These are phyloP conservation scores for Salmo trutta DNA, from an alignment of 2,797 vertebrate genomes.

Conservation along the genomic window DNA sequence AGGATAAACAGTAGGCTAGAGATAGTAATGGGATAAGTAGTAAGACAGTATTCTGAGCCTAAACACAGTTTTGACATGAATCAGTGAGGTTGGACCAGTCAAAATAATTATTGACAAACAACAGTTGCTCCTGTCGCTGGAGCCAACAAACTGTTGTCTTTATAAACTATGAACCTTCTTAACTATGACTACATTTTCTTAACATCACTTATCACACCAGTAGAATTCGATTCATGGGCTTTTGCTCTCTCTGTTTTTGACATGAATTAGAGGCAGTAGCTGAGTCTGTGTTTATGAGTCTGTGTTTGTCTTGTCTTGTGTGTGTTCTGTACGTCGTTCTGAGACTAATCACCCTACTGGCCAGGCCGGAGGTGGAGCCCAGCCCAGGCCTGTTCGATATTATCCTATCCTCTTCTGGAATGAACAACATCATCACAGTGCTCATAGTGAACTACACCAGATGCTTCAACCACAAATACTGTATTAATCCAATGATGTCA, in stretches of 20 bases:
- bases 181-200: background rate
- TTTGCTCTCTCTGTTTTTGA: background rate
- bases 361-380: background rate
- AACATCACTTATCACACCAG: background rate
- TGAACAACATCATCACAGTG: background rate
- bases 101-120: background rate
- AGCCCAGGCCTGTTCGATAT: background rate
- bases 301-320: background rate
- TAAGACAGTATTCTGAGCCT: background rate
- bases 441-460: background rate
- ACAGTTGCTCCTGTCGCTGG: background rate
- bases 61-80: no score
- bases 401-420: background rate
- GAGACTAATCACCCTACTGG: background rate
- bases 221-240: background rate
- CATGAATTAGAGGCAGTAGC: background rate
- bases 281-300: background rate
- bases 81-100: background rate
- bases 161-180: background rate
- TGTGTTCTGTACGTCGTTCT: background rate
- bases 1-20: background rate
- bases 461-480: slow-evolving; percentile 35
- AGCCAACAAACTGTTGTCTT: background rate
- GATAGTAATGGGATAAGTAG: background rate
- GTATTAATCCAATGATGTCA: slow-evolving; percentile 47